Conservation (phyloP, 2,797 vertebrate species). For the Schizopygopsis pylzovi region DNA sequence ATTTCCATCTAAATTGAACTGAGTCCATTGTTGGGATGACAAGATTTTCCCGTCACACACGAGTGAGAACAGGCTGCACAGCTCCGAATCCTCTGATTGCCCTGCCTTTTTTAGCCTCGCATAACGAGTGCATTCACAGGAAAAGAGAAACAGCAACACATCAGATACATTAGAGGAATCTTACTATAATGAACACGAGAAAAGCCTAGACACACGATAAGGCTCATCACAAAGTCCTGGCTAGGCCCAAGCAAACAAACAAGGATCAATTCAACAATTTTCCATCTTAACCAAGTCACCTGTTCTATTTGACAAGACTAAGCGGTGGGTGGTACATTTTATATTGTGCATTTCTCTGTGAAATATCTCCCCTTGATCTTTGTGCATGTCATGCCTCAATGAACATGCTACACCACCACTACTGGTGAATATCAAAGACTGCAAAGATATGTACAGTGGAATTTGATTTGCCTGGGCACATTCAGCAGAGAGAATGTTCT, state of each 20-base stretch:
- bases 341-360: not conserved
- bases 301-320: not conserved
- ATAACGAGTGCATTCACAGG: not conserved
- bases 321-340: not conserved
- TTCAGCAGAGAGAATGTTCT: no score
- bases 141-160: conserved; percentile 3
- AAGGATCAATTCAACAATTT: not conserved
- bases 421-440: not conserved
- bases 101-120: conserved; percentile 1
- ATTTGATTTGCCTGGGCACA: conserved; percentile 68
- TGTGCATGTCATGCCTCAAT: not conserved
- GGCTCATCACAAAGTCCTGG: not conserved
- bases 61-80: not conserved
- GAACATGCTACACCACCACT: not conserved
- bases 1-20: conserved; percentile 55
- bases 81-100: not conserved
- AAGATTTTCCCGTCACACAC: conserved; percentile 40
- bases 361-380: not conserved
- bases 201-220: conserved; percentile 30
- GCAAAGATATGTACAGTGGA: conserved; percentile 51
- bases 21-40: conserved; percentile 42
- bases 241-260: not conserved
- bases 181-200: conserved; percentile 38
- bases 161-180: conserved; percentile 6
- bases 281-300: not conserved